Evolutionary conservation across 2,113 vertebrate genomes (phyloP).

Genomic region (Chaetops frenatus): DNA sequence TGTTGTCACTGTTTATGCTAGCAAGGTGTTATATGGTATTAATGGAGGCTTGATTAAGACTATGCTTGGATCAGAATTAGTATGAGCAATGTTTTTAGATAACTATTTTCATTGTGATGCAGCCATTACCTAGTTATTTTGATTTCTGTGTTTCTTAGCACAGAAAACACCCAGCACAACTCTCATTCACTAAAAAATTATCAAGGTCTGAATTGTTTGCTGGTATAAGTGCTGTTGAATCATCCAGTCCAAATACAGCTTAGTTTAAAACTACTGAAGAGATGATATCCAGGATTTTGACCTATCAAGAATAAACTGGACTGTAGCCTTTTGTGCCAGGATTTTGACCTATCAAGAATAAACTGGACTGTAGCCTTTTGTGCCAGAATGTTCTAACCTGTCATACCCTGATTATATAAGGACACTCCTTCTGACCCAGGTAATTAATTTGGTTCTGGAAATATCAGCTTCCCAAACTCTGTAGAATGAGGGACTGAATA

Average conservation of each 20-base stretch:
- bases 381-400: background rate
- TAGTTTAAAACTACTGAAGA: background rate
- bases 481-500: background rate
- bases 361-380: background rate
- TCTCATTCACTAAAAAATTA: background rate
- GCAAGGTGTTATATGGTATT: conserved; percentile 30
- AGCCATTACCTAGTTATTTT: conserved; percentile 32
- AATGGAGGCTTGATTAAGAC: conserved; percentile 43
- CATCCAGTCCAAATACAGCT: background rate
- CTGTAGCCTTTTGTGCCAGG: background rate
- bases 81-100: background rate
- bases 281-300: background rate
- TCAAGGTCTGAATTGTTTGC: background rate
- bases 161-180: conserved; percentile 17
- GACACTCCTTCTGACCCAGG: background rate
- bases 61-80: conserved; percentile 8
- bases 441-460: background rate
- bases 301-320: background rate
- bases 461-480: background rate
- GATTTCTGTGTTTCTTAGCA: conserved; percentile 3
- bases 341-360: background rate
- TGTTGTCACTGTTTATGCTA: conserved; percentile 17
- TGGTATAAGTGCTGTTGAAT: background rate
- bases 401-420: background rate
- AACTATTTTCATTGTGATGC: conserved; percentile 43